Conservation (phyloP, 92 coral and sea anemone species). For the Epizoanthus scotinus region DNA sequence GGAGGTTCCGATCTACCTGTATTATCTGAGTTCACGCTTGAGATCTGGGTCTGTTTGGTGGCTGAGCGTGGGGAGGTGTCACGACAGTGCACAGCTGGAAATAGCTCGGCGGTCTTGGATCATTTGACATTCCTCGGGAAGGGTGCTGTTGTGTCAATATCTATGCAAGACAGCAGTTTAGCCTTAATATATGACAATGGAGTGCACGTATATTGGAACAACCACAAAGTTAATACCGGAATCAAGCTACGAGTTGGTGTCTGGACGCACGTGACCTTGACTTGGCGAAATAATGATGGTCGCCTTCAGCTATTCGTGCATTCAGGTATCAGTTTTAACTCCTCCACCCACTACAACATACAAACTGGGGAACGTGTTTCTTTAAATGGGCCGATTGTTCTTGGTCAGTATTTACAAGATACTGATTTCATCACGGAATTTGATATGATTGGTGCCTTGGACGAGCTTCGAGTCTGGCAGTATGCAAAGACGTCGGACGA, state of each 20-base stretch:
- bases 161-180: conserved; percentile 31
- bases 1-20: conserved; percentile 46
- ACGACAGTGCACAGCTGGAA: conserved; percentile 27
- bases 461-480: conserved; percentile 71
- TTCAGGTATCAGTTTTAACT: background rate
- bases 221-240: conserved; percentile 39
- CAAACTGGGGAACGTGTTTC: conserved; percentile 49
- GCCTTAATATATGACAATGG: conserved; percentile 43
- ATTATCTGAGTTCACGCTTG: conserved; percentile 59
- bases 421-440: conserved; percentile 9
- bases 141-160: conserved; percentile 31
- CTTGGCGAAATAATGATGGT: conserved; percentile 74
- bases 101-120: background rate
- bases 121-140: background rate
- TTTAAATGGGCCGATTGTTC: conserved; percentile 40
- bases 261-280: conserved; percentile 59
- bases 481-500: conserved; percentile 52
- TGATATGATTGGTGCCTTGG: conserved; percentile 47
- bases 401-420: conserved; percentile 46
- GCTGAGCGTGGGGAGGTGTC: conserved; percentile 24
- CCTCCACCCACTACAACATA: conserved; percentile 49
- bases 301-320: conserved; percentile 49
- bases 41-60: conserved; percentile 57
- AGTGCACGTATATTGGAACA: conserved; percentile 42
- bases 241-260: conserved; percentile 36